A percentile compares a stretch with the other conserved stretches of the same genome.
These are phyloP conservation scores for Patagioenas fasciata DNA, from an alignment of 2,113 vertebrate species.

Conservation along the genomic window DNA sequence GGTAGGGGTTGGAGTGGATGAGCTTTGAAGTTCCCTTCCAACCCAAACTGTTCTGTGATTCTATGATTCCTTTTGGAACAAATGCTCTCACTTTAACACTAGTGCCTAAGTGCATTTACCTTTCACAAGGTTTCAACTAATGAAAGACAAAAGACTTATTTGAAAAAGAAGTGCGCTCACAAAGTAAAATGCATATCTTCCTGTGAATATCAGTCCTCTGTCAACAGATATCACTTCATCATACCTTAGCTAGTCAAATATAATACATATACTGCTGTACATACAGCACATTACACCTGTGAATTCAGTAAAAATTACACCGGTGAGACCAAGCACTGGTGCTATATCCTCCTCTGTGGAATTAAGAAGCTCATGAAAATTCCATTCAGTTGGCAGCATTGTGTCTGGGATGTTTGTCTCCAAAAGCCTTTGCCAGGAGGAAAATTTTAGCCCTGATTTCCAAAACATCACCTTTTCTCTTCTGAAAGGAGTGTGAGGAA, in stretches of 20 bases:
- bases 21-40: too few relatives aligned
- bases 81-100: neutral
- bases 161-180: neutral
- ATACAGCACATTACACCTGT: rapidly evolving
- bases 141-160: neutral
- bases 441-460: neutral
- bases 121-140: neutral
- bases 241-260: neutral
- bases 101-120: rapidly evolving
- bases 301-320: neutral
- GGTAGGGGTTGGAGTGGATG: too few relatives aligned
- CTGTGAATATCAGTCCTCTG: neutral
- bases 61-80: neutral
- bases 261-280: neutral
- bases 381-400: neutral
- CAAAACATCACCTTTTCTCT: neutral
- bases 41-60: too few relatives aligned
- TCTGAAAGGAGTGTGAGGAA: neutral
- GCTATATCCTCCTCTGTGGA: neutral
- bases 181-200: neutral
- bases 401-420: neutral
- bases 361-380: neutral
- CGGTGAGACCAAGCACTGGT: neutral
- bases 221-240: neutral
- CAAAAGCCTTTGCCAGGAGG: neutral